Base-by-base conservation (phyloP, 2,888 invertebrate genomes). In the Norana najaformis region DNA sequence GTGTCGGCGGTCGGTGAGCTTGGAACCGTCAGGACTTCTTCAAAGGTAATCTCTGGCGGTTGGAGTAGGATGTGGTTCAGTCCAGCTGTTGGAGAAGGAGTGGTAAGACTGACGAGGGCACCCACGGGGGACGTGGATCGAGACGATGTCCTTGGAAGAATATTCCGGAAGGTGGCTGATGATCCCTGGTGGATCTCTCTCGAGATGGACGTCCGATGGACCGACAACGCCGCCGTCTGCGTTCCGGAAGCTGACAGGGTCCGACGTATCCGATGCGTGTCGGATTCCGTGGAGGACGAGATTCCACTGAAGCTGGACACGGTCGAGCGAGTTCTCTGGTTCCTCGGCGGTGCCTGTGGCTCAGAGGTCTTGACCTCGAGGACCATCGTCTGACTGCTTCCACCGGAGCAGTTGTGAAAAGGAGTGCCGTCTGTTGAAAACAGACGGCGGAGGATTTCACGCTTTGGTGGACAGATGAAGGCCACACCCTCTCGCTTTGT, bases 1-100 rank as follows among this genome's bases (percentile, higher is more conserved):
- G 18, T 6, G 23, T 85, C 85, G 5, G 69, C 4, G 36, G 35
- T 85, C 88, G 88, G 90, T 30, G 88, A 82, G n/a, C 83, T 90
- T 0, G 91, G 91, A n/a, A 90, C 90, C 6, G 91, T 91, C 83
- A 89, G 82, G 38, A 91, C 91, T 88, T 91, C 91, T 47, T 91
- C 91, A 39, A 90, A 91, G n/a, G 91, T 91, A 69, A 91, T 91
- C 53, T 88, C 91, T 3, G 91, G 91, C 0, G 91, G 91, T 23
- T 36, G 85, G 6, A 85, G 85, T 35, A 85, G 85, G 36, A 85
- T 85, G 85, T 85, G 85, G 85, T 85, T 85, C 36, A 85, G 85
- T 85, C 85, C 85, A 23, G 36, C 36, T 0, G 85, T 35, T 4
- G 85, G 85, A 35, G 85, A 85, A 18, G 36, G 36, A 85, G 18